A percentile compares a stretch with the other conserved stretches of the same genome.
phyloP scores from a whole-genome alignment of 2,888 invertebrate genomes.

The Tolmerus cingulatus region DNA sequence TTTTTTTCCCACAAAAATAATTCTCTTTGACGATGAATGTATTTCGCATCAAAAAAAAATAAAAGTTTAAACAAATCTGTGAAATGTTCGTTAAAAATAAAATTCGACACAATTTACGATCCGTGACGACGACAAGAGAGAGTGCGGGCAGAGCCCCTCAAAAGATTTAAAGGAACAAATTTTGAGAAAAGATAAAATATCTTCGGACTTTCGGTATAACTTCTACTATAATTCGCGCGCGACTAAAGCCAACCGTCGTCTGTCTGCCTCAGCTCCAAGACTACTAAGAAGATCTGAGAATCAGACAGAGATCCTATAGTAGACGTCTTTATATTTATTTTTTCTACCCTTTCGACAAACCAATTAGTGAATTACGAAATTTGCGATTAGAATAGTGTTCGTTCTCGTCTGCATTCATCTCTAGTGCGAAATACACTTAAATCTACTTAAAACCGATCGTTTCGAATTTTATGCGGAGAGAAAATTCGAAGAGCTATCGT shows the following conservation, averaged over 20 bases:
- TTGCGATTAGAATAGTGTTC: neutral
- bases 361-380: neutral
- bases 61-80: neutral
- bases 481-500: neutral
- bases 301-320: neutral
- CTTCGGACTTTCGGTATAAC: neutral
- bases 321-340: neutral
- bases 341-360: constrained; percentile 7
- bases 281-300: neutral
- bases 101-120: constrained; percentile 32
- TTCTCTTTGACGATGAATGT: neutral
- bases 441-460: neutral
- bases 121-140: neutral
- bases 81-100: constrained; percentile 35
- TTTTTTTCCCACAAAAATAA: neutral
- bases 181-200: neutral
- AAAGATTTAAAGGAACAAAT: neutral
- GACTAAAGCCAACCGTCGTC: neutral
- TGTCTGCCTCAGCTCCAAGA: neutral
- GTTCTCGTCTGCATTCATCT: neutral
- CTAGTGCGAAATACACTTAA: neutral
- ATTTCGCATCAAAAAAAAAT: neutral
- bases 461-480: neutral
- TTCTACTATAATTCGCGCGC: neutral
- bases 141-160: neutral